Evolutionary conservation across 1,140 invertebrate species (phyloP).

Genomic region (Zophobas atratus): DNA sequence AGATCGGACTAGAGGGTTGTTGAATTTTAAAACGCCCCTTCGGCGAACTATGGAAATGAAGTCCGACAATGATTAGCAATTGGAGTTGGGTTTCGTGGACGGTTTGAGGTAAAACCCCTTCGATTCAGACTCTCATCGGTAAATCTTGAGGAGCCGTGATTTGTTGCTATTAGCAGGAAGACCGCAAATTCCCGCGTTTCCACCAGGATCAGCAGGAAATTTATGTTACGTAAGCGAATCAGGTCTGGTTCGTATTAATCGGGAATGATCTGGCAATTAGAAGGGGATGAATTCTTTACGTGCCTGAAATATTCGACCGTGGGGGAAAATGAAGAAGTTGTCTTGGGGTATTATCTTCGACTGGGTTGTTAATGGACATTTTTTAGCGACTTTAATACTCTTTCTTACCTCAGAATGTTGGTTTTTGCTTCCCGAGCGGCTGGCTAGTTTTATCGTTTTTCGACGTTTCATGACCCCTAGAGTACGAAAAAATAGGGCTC

Average conservation of each 20-base stretch:
- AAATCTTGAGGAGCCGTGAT: constrained; percentile 21
- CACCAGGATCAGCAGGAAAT: constrained; percentile 41
- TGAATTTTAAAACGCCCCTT: neutral
- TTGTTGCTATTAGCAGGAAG: constrained; percentile 42
- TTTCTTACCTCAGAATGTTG: no score
- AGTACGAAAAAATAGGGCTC: no score
- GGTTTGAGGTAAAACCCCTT: neutral
- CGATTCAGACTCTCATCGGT: constrained; percentile 8
- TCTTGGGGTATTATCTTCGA: no score
- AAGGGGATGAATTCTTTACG: constrained; percentile 2
- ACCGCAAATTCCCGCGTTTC: constrained; percentile 39
- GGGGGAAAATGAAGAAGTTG: no score
- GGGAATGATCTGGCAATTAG: constrained; percentile 20
- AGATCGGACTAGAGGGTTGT: neutral
- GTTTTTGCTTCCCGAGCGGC: no score
- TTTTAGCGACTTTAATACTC: no score
- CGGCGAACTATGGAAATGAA: neutral
- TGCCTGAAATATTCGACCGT: neutral
- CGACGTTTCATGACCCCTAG: no score
- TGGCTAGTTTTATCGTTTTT: no score
- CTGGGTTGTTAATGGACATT: no score
- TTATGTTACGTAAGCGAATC: constrained; percentile 34
- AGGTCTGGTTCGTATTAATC: constrained; percentile 30
- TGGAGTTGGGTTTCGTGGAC: constrained; percentile 15
- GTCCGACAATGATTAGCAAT: constrained; percentile 10